phyloP scores from a whole-genome alignment of 1,140 invertebrate genomes.

The Akabosia matsudoensis region DNA sequence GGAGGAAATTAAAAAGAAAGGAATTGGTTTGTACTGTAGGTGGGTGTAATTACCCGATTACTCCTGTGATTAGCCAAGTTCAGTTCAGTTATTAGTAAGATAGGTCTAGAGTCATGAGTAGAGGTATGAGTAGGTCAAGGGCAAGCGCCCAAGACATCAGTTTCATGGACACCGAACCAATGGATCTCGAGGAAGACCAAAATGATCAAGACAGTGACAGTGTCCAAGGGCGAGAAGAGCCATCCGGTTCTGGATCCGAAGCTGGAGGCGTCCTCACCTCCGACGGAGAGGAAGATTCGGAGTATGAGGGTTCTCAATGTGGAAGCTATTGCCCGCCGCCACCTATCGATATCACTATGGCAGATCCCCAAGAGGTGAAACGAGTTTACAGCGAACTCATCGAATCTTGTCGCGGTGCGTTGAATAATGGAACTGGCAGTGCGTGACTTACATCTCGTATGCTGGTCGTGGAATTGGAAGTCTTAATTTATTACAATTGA shows the following conservation, averaged over 20 bases:
- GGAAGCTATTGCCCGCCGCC: not conserved
- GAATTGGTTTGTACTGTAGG: no score
- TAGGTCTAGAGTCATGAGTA: no score
- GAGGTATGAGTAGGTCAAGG: not conserved
- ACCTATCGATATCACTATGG: not conserved
- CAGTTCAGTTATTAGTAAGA: no score
- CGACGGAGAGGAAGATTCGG: not conserved
- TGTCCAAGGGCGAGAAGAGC: not conserved
- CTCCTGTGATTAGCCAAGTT: no score
- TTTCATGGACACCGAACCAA: not conserved
- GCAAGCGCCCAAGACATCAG: not conserved
- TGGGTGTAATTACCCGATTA: no score
- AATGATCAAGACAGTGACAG: not conserved
- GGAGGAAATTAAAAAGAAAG: no score
- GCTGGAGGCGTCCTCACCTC: not conserved
- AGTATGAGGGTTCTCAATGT: not conserved
- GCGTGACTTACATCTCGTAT: no score
- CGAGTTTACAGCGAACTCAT: not conserved
- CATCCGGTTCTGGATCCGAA: no score
- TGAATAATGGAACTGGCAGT: no score
- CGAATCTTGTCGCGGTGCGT: not conserved
- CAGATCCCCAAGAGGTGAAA: not conserved
- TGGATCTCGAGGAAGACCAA: not conserved
- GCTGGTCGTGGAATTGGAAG: not conserved
- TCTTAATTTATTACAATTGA: not conserved